Evolutionary conservation across 1,140 invertebrate genomes (phyloP), one percentile per base, ranked within the genome.

Genomic region (Galleria mellonella): DNA sequence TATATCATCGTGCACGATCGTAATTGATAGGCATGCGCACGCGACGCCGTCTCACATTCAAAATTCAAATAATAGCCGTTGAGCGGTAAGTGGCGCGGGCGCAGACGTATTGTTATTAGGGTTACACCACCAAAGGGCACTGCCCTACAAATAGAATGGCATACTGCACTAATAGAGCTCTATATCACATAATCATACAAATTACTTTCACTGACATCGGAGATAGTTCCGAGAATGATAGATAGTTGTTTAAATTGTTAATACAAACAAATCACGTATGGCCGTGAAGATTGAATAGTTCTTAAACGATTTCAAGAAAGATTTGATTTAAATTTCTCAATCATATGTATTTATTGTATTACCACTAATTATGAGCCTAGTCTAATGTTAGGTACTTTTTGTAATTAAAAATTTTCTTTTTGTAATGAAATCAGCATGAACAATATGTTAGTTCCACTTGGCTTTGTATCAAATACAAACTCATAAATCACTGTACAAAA

Each of bases 41-140:
- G 55, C 55, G 55, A 36, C 33, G 12, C 13, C 9, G 17, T 23
- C 17, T 23, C 17, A 9, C 30, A n/a, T 42, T 46, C 43, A 46
- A 42, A 38, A 57, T 58, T 58, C 43, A 49, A 52, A 49, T 39
- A 40, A 41, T 32, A 31, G 6, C 17, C 17, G 17, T 23, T 6
- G 2, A 23, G 6, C 17, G 17, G 17, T 23, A 23, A 23, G 17
- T 23, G 30, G 17, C 42, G 48, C 38, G 9, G 32, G 45, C 28
- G 38, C 27, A 33, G 48, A 56, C 51, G 23, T 41, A 52, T 45
- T 49, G 45, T 49, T 52, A 52, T 57, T 52, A 47, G 56, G 56
- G 51, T 55, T 46, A 55, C 15, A 38, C 36, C 14, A 31, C 33
- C 43, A 48, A 51, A 55, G 56, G 56, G 37, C 48, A 38, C 36